Base-by-base conservation (phyloP, 2,888 invertebrate genomes). In the Bembecia ichneumoniformis region DNA sequence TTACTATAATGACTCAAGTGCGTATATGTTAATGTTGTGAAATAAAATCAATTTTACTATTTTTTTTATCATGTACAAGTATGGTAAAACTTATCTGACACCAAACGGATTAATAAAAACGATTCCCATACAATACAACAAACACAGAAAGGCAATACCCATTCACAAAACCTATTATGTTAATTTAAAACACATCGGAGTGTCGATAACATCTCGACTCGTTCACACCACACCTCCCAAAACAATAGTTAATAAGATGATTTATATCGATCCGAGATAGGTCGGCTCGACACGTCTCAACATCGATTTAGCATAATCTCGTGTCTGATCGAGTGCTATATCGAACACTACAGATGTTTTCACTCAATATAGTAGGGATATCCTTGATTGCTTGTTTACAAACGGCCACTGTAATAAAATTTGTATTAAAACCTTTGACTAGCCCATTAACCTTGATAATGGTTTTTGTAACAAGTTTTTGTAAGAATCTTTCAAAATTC, bases 191-290 rank as follows among this genome's bases (percentile, higher is more conserved):
- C 87, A 87, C 86, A 87, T 86, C 83, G 77, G 75, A 68, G 68
- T 55, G 49, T 51, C 61, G 84, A 86, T 86, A 84, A 68, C 67
- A 87, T 87, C 83, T 59, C 67, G 68, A 66, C 76, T 79, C 77
- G 80, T 86, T 86, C 87, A 83, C 87, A 83, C 84, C 84, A 86
- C 87, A 84, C 87, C 86, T 86, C 77, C 84, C 82, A 77, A 86
- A 87, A 87, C 87, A 87, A 87, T 86, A 84, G 82, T 86, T 86
- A 87, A 87, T 87, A 87, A 82, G 82, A 84, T 87, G 87, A 87
- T 86, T 82, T 86, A 86, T 87, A 87, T 87, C 81, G 83, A 82
- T 76, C 67, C 68, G 68, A 79, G 83, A 84, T 83, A 82, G 73
- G 71, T 66, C 63, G 66, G 74, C 74, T 77, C 79, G 81, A 83